phyloP scores from a whole-genome alignment of 2,888 invertebrate genomes.

The Marronus borbonicus region DNA sequence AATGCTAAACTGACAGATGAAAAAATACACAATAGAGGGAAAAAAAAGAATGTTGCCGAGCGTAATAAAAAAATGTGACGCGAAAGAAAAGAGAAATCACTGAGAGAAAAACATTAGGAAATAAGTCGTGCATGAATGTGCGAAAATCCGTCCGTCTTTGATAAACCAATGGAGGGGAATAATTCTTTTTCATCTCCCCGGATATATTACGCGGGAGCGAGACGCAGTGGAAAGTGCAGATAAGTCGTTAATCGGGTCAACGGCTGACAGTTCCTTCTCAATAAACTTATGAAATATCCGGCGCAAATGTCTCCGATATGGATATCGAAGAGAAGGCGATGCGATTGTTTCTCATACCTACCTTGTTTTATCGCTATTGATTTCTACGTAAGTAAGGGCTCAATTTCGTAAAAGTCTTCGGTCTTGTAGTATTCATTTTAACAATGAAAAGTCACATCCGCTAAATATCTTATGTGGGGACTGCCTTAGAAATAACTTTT shows the following conservation, averaged over 20 bases:
- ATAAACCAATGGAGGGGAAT: constrained; percentile 62
- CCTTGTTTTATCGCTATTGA: too few relatives aligned
- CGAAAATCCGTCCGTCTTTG: constrained; percentile 59
- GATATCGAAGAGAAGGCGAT: neutral
- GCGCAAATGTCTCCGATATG: constrained; percentile 7
- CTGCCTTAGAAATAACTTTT: too few relatives aligned
- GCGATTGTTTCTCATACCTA: neutral
- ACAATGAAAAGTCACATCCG: too few relatives aligned
- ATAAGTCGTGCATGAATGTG: constrained; percentile 61
- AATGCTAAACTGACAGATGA: neutral
- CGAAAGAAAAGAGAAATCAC: constrained; percentile 38
- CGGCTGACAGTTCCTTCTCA: constrained; percentile 37
- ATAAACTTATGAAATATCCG: constrained; percentile 43
- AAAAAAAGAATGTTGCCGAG: neutral
- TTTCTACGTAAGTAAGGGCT: too few relatives aligned
- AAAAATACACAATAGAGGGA: constrained; percentile 11
- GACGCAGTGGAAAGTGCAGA: constrained; percentile 57
- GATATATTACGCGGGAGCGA: constrained; percentile 59
- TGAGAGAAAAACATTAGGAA: constrained; percentile 57
- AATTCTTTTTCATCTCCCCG: constrained; percentile 58
- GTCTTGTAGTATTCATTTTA: too few relatives aligned
- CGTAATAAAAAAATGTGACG: constrained; percentile 42
- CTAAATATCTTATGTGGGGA: too few relatives aligned
- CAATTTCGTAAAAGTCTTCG: too few relatives aligned
- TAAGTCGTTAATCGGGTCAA: constrained; percentile 61